Base-by-base conservation (phyloP, 2,797 vertebrate species). In the Vireo griseus region DNA sequence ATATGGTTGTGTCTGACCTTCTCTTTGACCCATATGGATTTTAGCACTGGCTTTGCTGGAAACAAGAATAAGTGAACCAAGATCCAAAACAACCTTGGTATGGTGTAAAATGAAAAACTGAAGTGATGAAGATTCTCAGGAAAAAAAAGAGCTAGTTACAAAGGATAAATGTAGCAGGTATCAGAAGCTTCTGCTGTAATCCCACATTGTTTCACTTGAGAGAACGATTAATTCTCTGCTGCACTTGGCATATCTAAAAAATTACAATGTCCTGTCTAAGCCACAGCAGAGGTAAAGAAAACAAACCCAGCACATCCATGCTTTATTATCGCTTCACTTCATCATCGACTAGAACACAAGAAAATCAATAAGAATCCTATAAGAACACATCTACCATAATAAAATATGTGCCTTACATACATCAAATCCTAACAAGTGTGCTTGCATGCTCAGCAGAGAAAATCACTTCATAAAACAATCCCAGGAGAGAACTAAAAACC, bases 321-420 rank as follows among this genome's bases (percentile, higher is more conserved):
- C 72, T 96, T 88, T 93, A 76, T 93, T 95, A 90, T 87, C 42
- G 15, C 92, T 95, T 90, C 92, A 94, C 84, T 96, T 96, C 90
- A 80, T 92, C 92, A 96, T 92, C 1, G 48, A 94, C 85, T 81
- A 35, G 57, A 90, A 88, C 68, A 79, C 76, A 58, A 48, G 59
- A 85, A 97, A 97, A 96, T 95, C 96, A 97, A 95, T 97, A 93
- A 61, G 82, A 95, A 81, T 57, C 87, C 90, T 84, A 96, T 69
- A 95, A 8, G 3, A 95, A 86, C 88, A 94, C 51, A 96, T 94
- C 85, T 66, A 92, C 95, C 77, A 61, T 90, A 81, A 96, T 96
- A 96, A 96, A 97, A 86, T 77, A 92, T 13, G 66, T 95, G 81
- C 72, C 92, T 96, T 96, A 94, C 81, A 94, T 94, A 92, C 66